Evolutionary conservation across 2,797 vertebrate genomes (phyloP).

Genomic region (Myoxocephalus aenaeus): DNA sequence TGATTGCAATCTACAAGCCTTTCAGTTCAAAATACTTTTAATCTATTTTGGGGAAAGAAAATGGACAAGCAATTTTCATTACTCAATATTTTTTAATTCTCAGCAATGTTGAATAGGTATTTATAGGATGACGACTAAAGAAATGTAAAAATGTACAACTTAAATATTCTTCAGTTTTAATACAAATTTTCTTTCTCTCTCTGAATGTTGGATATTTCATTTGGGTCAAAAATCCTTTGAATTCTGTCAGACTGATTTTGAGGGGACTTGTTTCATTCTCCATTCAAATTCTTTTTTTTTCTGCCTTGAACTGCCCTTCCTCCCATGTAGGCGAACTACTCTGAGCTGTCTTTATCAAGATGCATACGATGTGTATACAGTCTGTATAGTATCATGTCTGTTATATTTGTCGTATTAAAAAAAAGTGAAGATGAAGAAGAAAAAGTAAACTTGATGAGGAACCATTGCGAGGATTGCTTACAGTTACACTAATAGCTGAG

Average conservation of each 20-base stretch:
- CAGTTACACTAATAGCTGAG: constrained; percentile 62
- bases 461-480: constrained; percentile 62
- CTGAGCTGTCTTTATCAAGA: constrained; percentile 72
- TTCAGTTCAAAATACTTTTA: constrained; percentile 14
- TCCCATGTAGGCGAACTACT: constrained; percentile 67
- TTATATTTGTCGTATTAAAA: constrained; percentile 83
- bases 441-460: constrained; percentile 60
- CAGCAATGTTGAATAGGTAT: constrained; percentile 19
- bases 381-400: constrained; percentile 80
- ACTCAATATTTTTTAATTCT: constrained; percentile 24
- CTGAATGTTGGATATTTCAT: constrained; percentile 14
- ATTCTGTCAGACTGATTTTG: constrained; percentile 21
- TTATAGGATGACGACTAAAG: constrained; percentile 4
- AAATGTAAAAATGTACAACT: constrained; percentile 9
- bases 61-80: not conserved
- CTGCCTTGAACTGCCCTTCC: constrained; percentile 62
- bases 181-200: constrained; percentile 17
- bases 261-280: constrained; percentile 16
- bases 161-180: constrained; percentile 19
- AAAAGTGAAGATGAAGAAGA: constrained; percentile 60
- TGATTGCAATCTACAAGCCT: constrained; percentile 30
- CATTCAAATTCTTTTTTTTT: not conserved
- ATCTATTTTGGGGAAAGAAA: constrained; percentile 21
- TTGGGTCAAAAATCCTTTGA: constrained; percentile 26
- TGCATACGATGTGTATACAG: constrained; percentile 78